Evolutionary conservation across 2,888 invertebrate species (phyloP), one percentile per base, ranked within the genome.

Genomic region (Rhimphoctona megacephalus): DNA sequence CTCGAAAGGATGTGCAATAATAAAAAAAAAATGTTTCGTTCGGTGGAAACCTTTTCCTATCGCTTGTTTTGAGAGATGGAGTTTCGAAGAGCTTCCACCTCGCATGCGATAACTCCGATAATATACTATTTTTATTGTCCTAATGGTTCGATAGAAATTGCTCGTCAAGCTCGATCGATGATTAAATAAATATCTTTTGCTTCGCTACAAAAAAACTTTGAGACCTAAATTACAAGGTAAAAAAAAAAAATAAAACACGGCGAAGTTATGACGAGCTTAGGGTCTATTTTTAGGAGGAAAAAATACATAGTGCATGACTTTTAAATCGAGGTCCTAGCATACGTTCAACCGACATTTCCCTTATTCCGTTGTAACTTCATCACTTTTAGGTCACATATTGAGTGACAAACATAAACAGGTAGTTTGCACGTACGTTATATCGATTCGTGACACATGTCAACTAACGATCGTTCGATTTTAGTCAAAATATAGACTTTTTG

Each of bases 321-420:
- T 86, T 85, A 86, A 84, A 89, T 89, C 85, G 89, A 89, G 90
- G 90, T 87, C 54, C 85, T 25, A 64, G 67, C 67, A 80, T 84
- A 43, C 61, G 84, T 81, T 64, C 77, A 39, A 74, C 76, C 22
- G 64, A 74, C 72, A 77, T 25, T 69, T 49, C 39, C 30, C 70
- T 72, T 70, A 46, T 76, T 83, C 25, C 72, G 76, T 66, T 52
- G 46, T 22, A 36, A 67, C 43, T 22, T n/a, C 33, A 61, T 19
- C 57, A 67, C 78, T 80, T 80, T 30, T 80, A 49, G 25, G 54
- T 39, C 36, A 70, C 54, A 78, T 69, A 67, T 76, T 43, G 19
- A 49, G 33, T 36, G 17, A 70, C 49, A 49, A 46, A 61, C 69
- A 79, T 46, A 79, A 57, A 36, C 80, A 61, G 36, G 36, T 39